Evolutionary conservation across 1,140 invertebrate species (phyloP).

Genomic region (Anthonomus grandis): DNA sequence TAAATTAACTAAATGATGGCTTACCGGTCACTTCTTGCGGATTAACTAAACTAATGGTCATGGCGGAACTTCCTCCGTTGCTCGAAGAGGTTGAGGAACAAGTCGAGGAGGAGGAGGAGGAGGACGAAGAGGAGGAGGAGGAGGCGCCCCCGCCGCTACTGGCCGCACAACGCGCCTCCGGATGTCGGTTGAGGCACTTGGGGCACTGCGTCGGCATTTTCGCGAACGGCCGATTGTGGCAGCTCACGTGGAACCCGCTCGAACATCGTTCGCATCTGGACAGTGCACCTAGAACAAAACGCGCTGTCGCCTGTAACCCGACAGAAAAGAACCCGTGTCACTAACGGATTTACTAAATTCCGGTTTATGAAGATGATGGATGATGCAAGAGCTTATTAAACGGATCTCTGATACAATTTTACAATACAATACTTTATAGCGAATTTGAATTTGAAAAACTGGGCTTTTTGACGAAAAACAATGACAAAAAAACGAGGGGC

Average conservation of each 20-base stretch:
- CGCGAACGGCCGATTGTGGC: conserved; percentile 49
- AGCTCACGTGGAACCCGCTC: conserved; percentile 54
- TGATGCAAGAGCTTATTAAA: too few relatives aligned
- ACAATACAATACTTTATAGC: too few relatives aligned
- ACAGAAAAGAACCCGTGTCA: conserved; percentile 11
- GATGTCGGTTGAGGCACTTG: conserved; percentile 43
- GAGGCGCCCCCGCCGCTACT: too few relatives aligned
- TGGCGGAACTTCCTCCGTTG: conserved; percentile 26
- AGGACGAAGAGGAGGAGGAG: conserved; percentile 36
- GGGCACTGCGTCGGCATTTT: conserved; percentile 43
- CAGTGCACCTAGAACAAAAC: conserved; percentile 47
- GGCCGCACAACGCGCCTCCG: conserved; percentile 25
- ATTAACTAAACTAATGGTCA: conserved; percentile 39
- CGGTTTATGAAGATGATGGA: too few relatives aligned
- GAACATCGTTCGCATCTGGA: conserved; percentile 52
- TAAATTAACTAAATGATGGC: too few relatives aligned
- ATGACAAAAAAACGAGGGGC: too few relatives aligned
- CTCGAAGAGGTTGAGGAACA: conserved; percentile 18
- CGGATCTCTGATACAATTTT: too few relatives aligned
- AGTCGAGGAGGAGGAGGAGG: conserved; percentile 37
- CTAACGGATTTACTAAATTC: too few relatives aligned
- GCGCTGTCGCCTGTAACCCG: conserved; percentile 22
- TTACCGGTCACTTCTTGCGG: conserved; percentile 41
- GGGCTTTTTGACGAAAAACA: too few relatives aligned
- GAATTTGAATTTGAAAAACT: too few relatives aligned